These are phyloP conservation scores for Plutella xylostella DNA, from an alignment of 2,888 invertebrate species.

Conservation along the genomic window DNA sequence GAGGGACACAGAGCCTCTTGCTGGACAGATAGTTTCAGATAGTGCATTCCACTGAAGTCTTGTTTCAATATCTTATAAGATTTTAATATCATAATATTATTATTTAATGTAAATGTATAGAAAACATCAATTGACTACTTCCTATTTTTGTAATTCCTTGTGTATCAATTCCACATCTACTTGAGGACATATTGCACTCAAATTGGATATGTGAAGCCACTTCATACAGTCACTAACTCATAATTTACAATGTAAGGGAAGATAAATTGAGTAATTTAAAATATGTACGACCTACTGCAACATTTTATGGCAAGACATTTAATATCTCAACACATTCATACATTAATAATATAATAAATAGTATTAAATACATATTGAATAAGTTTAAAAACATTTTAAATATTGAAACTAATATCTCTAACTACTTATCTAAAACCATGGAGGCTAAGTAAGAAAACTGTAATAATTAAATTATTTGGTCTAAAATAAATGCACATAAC, in stretches of 20 bases:
- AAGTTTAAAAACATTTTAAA: too few species aligned
- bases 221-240: background rate
- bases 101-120: conserved; percentile 26
- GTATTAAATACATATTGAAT: too few species aligned
- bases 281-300: too few species aligned
- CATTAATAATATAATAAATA: too few species aligned
- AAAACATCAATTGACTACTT: conserved; percentile 34
- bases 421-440: background rate
- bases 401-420: too few species aligned
- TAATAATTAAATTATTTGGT: conserved; percentile 49
- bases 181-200: background rate
- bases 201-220: conserved; percentile 1
- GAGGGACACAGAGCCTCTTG: too few species aligned
- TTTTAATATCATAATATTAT: too few species aligned
- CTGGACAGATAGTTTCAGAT: too few species aligned
- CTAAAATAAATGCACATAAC: conserved; percentile 60
- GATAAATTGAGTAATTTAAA: too few species aligned
- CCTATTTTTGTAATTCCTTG: conserved; percentile 24
- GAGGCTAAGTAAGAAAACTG: conserved; percentile 20
- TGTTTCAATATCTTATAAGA: too few species aligned
- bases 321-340: too few species aligned
- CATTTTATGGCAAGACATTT: conserved; percentile 5
- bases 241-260: background rate
- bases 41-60: too few species aligned
- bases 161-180: background rate